Conservation (phyloP, 2,113 vertebrate genomes). For the Leuciscus idus region DNA sequence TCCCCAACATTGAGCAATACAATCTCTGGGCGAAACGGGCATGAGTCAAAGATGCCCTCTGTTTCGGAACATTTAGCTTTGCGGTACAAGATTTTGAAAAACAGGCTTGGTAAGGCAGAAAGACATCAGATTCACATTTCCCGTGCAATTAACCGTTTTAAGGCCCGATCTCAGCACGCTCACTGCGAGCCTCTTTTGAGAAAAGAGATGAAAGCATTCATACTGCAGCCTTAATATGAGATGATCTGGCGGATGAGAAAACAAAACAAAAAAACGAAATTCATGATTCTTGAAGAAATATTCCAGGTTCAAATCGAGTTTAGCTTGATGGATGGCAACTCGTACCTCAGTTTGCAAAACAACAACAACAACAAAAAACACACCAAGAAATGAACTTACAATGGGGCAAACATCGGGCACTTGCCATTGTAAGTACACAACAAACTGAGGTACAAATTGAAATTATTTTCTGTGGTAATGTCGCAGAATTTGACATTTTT, state of each 20-base stretch:
- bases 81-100: background rate
- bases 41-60: background rate
- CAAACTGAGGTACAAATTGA: background rate
- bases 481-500: background rate
- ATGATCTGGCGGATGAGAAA: slow-evolving; percentile 31
- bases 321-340: background rate
- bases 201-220: slow-evolving; percentile 18
- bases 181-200: background rate
- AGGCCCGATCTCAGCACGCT: slow-evolving; percentile 6
- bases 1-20: slow-evolving; percentile 26
- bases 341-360: too few relatives aligned
- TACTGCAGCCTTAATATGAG: slow-evolving; percentile 29
- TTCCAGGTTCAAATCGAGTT: background rate
- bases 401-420: background rate
- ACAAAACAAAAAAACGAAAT: background rate
- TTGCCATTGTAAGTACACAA: background rate
- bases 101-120: slow-evolving; percentile 14
- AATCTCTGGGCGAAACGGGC: slow-evolving; percentile 6
- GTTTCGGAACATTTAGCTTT: slow-evolving; percentile 3
- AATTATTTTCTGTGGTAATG: background rate
- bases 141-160: slow-evolving; percentile 21
- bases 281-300: background rate
- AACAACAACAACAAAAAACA: background rate
- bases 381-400: background rate
- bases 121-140: slow-evolving; percentile 32